These are phyloP conservation scores for Drosophila peninsularis DNA, from an alignment of 2,888 invertebrate species.

Conservation along the genomic window DNA sequence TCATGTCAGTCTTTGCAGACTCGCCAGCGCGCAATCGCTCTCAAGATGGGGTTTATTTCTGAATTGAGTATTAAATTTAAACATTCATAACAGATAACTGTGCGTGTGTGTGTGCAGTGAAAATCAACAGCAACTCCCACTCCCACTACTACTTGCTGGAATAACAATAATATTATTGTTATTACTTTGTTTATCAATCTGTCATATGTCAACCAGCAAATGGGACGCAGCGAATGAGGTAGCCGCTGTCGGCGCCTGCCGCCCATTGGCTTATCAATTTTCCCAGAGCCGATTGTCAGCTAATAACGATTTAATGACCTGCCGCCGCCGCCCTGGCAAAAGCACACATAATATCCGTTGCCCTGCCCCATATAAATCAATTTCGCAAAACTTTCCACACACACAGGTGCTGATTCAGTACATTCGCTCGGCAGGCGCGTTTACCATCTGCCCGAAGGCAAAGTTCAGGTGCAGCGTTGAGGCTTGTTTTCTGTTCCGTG, in stretches of 20 bases:
- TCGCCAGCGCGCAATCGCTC: slow-evolving; percentile 9
- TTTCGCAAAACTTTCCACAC: slow-evolving; percentile 68
- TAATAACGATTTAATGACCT: slow-evolving; percentile 62
- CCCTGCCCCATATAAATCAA: slow-evolving; percentile 55
- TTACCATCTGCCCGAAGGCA: slow-evolving; percentile 54
- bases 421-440: slow-evolving; percentile 2
- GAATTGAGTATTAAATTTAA: slow-evolving; percentile 40
- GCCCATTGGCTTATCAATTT: slow-evolving; percentile 66
- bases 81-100: slow-evolving; percentile 54
- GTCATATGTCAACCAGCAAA: slow-evolving; percentile 38
- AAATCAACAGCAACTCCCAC: slow-evolving; percentile 57
- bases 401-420: slow-evolving; percentile 38
- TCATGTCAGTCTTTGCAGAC: slow-evolving; percentile 45
- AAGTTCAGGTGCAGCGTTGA: slow-evolving; percentile 49
- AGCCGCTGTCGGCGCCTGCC: slow-evolving; percentile 11
- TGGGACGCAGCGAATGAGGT: slow-evolving; percentile 4
- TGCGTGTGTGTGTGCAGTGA: slow-evolving; percentile 27
- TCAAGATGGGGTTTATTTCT: slow-evolving; percentile 45
- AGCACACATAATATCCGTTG: slow-evolving; percentile 27
- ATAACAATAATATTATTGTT: slow-evolving; percentile 72
- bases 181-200: slow-evolving; percentile 62
- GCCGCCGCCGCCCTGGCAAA: slow-evolving; percentile 17
- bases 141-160: slow-evolving; percentile 37
- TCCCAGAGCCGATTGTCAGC: slow-evolving; percentile 57
- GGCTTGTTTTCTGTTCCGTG: slow-evolving; percentile 56